phyloP scores from a whole-genome alignment of 2,113 vertebrate genomes.

The Bagarius yarrelli region DNA sequence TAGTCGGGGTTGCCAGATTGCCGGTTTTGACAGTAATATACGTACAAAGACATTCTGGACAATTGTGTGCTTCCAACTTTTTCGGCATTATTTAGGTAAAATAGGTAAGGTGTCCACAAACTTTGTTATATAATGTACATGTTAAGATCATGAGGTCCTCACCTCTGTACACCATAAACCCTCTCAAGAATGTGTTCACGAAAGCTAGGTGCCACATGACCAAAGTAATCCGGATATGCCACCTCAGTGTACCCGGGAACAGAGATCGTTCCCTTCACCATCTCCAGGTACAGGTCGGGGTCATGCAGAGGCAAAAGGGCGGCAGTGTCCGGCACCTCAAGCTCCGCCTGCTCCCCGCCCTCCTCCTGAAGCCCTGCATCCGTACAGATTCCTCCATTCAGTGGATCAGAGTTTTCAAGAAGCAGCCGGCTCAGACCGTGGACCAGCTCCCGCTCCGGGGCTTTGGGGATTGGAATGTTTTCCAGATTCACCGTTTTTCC shows the following conservation, averaged over 20 bases:
- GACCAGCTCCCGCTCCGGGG: slow-evolving; percentile 76
- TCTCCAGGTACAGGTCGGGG: slow-evolving; percentile 90
- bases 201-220: slow-evolving; percentile 86
- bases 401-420: slow-evolving; percentile 15
- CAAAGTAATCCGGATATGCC: slow-evolving; percentile 98
- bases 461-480: slow-evolving; percentile 66
- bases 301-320: slow-evolving; percentile 84
- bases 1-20: no score
- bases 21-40: no score
- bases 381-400: slow-evolving; percentile 58
- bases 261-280: slow-evolving; percentile 87
- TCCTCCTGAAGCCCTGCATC: slow-evolving; percentile 85
- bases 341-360: slow-evolving; percentile 70
- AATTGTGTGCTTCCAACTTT: no score
- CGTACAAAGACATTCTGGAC: no score
- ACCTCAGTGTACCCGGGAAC: slow-evolving; percentile 91
- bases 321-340: slow-evolving; percentile 78
- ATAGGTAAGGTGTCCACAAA: no score
- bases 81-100: no score
- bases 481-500: slow-evolving; percentile 66
- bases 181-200: slow-evolving; percentile 90
- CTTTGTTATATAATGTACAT: no score
- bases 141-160: slow-evolving; percentile 52
- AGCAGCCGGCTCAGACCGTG: slow-evolving; percentile 73
- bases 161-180: slow-evolving; percentile 90